phyloP scores from a whole-genome alignment of 2,888 invertebrate genomes.

The Diaphora mendica region DNA sequence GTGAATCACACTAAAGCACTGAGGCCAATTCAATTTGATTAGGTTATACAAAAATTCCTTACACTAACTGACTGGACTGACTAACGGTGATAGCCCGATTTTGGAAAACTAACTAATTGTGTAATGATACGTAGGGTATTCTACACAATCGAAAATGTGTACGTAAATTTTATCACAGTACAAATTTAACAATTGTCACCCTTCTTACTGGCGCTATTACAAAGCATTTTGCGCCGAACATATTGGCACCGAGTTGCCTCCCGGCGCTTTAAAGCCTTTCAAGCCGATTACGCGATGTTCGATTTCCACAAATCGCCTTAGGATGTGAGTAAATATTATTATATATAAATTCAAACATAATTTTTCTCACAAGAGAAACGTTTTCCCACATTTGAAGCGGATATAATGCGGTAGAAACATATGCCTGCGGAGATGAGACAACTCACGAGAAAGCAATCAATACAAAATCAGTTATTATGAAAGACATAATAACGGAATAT shows the following conservation, averaged over 20 bases:
- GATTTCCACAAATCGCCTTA: constrained; percentile 10
- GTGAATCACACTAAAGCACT: no score
- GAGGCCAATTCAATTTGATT: no score
- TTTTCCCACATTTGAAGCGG: constrained; percentile 15
- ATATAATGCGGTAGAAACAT: constrained; percentile 14
- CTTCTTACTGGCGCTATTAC: background rate
- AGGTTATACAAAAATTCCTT: no score
- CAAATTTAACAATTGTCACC: background rate
- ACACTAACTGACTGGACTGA: no score
- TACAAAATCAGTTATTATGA: constrained; percentile 29
- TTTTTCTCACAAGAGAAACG: constrained; percentile 23
- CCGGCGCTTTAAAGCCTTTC: constrained; percentile 3
- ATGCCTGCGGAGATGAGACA: constrained; percentile 28
- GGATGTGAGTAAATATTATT: constrained; percentile 3
- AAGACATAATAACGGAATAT: constrained; percentile 47
- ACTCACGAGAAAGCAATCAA: constrained; percentile 25
- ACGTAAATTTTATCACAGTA: background rate
- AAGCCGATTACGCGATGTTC: constrained; percentile 15
- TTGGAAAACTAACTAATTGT: background rate
- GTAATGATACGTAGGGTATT: background rate
- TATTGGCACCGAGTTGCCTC: background rate
- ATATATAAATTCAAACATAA: constrained; percentile 7
- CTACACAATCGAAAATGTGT: background rate
- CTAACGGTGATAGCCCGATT: background rate
- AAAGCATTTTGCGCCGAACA: background rate